Conservation (phyloP, 1,140 invertebrate species). For the Drosophila nasuta region DNA sequence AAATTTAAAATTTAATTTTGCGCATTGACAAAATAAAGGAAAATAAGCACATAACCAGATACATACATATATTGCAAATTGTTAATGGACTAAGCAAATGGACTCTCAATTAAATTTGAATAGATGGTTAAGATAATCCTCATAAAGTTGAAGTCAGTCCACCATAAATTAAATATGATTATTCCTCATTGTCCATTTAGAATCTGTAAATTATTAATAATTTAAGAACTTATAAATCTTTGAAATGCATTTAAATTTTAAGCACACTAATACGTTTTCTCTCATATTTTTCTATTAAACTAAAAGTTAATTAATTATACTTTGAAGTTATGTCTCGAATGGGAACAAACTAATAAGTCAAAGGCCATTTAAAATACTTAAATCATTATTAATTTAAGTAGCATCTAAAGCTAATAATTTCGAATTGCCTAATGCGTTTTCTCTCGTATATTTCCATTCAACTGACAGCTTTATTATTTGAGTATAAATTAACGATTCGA, state of each 20-base stretch:
- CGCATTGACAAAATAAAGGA: neutral
- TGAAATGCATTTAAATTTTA: too few species aligned
- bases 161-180: neutral
- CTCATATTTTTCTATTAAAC: slow-evolving; percentile 1
- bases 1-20: slow-evolving; percentile 7
- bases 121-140: neutral
- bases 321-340: too few species aligned
- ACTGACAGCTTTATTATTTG: slow-evolving; percentile 9
- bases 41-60: neutral
- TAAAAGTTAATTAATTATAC: neutral
- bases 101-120: slow-evolving; percentile 8
- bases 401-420: too few species aligned
- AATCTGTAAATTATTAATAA: neutral
- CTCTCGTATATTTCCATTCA: neutral
- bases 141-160: neutral
- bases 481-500: neutral
- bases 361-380: too few species aligned
- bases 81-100: slow-evolving; percentile 10
- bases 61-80: neutral
- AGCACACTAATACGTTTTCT: too few species aligned
- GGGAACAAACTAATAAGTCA: too few species aligned
- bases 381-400: too few species aligned
- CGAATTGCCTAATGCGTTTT: too few species aligned
- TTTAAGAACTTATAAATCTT: too few species aligned
- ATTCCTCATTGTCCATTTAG: neutral